These are phyloP conservation scores for Halocynthia roretzi DNA, from an alignment of 23 tunicate species.

Conservation along the genomic window DNA sequence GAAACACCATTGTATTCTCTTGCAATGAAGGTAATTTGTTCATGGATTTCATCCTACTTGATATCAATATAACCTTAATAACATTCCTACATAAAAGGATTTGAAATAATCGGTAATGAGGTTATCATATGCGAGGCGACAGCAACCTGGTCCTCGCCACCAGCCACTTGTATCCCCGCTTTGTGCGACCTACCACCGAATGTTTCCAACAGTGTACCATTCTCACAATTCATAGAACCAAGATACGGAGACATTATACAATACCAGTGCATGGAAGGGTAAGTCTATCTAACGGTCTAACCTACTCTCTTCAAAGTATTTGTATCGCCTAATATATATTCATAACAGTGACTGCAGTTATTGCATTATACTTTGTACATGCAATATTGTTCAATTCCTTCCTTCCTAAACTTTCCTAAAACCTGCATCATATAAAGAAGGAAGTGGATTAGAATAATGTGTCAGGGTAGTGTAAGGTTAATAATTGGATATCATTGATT, in stretches of 20 bases:
- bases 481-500: no score
- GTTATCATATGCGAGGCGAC: slow-evolving; percentile 14
- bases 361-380: no score
- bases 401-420: no score
- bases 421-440: no score
- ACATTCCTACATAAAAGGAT: slow-evolving; percentile 4
- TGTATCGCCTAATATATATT: no score
- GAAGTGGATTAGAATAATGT: no score
- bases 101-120: slow-evolving; percentile 13
- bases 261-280: slow-evolving; percentile 22
- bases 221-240: not conserved
- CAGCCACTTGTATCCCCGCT: slow-evolving; percentile 48
- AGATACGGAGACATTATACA: slow-evolving; percentile 1
- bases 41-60: not conserved
- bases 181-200: slow-evolving; percentile 51
- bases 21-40: slow-evolving; percentile 11
- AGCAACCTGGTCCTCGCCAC: slow-evolving; percentile 26
- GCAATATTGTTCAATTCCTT: no score
- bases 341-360: no score
- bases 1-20: not conserved
- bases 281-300: not conserved
- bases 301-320: no score
- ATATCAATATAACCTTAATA: not conserved
- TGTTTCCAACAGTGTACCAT: slow-evolving; percentile 33
- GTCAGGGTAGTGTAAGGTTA: no score